Evolutionary conservation across 1,140 invertebrate genomes (phyloP).

Genomic region (Ganaspis sp.): DNA sequence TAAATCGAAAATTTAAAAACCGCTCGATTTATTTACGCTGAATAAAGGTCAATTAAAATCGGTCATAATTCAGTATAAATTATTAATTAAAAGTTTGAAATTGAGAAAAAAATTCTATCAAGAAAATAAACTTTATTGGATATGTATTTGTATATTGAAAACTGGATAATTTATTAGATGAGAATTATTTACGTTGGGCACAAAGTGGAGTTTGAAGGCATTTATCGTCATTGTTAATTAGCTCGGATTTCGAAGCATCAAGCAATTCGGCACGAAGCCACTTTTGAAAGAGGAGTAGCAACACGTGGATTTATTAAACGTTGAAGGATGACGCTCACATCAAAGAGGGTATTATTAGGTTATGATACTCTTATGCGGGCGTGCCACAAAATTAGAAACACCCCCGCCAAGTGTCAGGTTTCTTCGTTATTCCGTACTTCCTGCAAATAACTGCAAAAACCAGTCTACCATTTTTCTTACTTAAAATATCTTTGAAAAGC

Average conservation of each 20-base stretch:
- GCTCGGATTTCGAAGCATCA: slow-evolving; percentile 1
- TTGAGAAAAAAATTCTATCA: too few relatives aligned
- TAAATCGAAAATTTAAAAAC: background rate
- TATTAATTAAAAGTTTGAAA: background rate
- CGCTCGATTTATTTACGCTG: background rate
- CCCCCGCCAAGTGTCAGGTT: slow-evolving; percentile 55
- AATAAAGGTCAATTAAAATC: background rate
- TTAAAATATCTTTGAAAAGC: too few relatives aligned
- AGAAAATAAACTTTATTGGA: background rate
- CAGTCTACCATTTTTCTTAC: background rate
- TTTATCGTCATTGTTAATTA: slow-evolving; percentile 26
- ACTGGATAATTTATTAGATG: background rate
- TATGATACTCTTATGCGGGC: slow-evolving; percentile 52
- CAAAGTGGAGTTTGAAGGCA: background rate
- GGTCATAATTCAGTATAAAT: background rate
- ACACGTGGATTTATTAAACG: slow-evolving; percentile 64
- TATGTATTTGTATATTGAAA: background rate
- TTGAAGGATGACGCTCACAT: slow-evolving; percentile 63
- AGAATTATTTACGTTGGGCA: background rate
- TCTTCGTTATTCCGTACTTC: slow-evolving; percentile 36
- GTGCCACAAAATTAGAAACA: slow-evolving; percentile 59
- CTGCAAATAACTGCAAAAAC: slow-evolving; percentile 16
- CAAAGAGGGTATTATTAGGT: slow-evolving; percentile 72
- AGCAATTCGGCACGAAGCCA: slow-evolving; percentile 18
- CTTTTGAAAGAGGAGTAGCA: slow-evolving; percentile 61